Evolutionary conservation across 1,140 invertebrate species (phyloP), one percentile per base, ranked within the genome.

Genomic region (Eupristina koningsbergeri): DNA sequence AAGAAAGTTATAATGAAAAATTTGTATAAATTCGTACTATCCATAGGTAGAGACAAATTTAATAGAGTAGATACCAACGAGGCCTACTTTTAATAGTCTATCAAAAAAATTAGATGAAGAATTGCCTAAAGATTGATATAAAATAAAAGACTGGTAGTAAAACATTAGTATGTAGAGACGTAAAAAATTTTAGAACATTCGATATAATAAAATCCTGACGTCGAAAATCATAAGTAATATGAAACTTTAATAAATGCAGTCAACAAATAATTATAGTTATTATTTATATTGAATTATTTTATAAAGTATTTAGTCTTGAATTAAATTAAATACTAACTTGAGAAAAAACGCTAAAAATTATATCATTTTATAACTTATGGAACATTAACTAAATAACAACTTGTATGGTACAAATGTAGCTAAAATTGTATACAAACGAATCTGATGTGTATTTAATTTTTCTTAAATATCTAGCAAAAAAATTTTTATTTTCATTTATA

Each of bases 121-220:
- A 85, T 88, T 81, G 78, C 63, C 82, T 83, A 15, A 50, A 15
- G n/a, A 31, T 31, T 15, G 80, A 86, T 86, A 80, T 85, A 75
- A 82, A 81, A 77, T 78, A 69, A 89, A 92, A 92, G 91, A 92
- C 90, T 92, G 91, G 91, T 91, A 91, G 90, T 88, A 84, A 86
- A 87, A 88, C 88, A 63, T 77, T 91, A 91, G 88, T 64, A 86
- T 84, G 86, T 91, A 90, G 88, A 81, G 36, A 80, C 47, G 47
- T 80, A 73, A 88, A 90, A 88, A 91, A 91, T 90, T 90, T 88
- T 74, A 73, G 89, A 89, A 88, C 90, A 88, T 91, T 91, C 87
- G 87, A 88, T 88, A 81, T 73, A 81, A 75, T 84, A 58, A 45
- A 61, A 50, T 34, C 61, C 34, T 69, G 75, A 78, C 63, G 63